Base-by-base conservation (phyloP, 2,888 invertebrate species). In the Cecidostiba fungosa region DNA sequence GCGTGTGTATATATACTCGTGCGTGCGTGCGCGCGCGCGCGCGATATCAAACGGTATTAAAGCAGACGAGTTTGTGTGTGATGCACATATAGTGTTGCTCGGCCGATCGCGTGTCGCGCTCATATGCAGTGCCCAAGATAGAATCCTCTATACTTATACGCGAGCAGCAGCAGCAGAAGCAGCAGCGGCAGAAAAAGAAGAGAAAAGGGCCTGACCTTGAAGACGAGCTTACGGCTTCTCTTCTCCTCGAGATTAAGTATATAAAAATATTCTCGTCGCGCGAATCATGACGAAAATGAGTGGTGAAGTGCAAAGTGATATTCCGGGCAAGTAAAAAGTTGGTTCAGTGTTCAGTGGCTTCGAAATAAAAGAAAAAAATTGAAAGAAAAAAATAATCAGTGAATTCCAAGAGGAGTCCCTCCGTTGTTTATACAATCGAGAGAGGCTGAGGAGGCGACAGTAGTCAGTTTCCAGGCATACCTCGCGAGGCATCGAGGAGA, bases 231-330 rank as follows among this genome's bases (percentile, higher is more conserved):
- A n/a, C 69, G 36, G 16, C 32, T 23, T 23, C n/a, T 54, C 5
- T n/a, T 16, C 62, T 10, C 10, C 26, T n/a, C n/a, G n/a, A 29
- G 29, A 66, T 23, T n/a, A 16, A 23, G 62, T 66, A 29, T n/a
- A n/a, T n/a, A n/a, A n/a, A n/a, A n/a, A n/a, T n/a, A n/a, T 26
- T n/a, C 62, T 10, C 10, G 23, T n/a, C 62, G 62, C 23, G 29
- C 12, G 66, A 26, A 29, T 66, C 66, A 77, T 19, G 77, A 23
- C 62, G 26, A 26, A 78, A 77, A 82, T 59, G 80, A 82, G 77
- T 82, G 81, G 85, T 85, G 88, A 87, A 88, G 86, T 88, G 87
- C 86, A 70, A 81, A 81, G 73, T 78, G 84, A 54, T 66, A 43
- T 70, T 73, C 72, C 39, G 54, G 73, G 72, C 62, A 43, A 73